Base-by-base conservation (phyloP, 2,888 invertebrate species). In the Eustalomyia histrio region DNA sequence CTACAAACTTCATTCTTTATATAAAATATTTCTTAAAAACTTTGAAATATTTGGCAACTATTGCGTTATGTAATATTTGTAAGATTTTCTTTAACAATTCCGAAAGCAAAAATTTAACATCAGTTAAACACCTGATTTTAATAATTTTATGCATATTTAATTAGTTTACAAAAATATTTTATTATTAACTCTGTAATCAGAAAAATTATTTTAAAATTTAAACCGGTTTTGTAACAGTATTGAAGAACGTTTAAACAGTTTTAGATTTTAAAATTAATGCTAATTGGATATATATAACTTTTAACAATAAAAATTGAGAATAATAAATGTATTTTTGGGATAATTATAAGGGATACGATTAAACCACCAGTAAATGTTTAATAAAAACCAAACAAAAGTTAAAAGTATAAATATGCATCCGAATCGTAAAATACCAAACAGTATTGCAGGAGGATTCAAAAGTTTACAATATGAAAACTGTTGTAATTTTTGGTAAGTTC, bases 401-500 rank as follows among this genome's bases (percentile, higher is more conserved):
- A 35, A 63, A 33, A 14, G 58, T 78, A 71, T 71, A 71, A 65
- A 76, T 61, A 57, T 29, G 10, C 43, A 43, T n/a, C 6, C n/a
- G 43, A 47, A 47, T 5, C n/a, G n/a, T 39, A 7, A 47, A 14
- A 47, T 47, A 6, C 7, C 14, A n/a, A 47, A 53, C 71, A 78
- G 71, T 78, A 53, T 53, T 64, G 52, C 29, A 33, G 14, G 21
- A 18, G 18, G 16, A 53, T 71, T 53, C 43, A 9, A 50, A 50
- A 39, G 35, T 35, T 58, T 53, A 76, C 69, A 74, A 69, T 29
- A 76, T 80, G 80, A 76, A 64, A 73, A 55, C 53, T 53, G 10
- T 73, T 64, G 35, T 73, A 60, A 55, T 73, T 50, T 60, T 73
- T 16, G 76, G 80, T 80, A 80, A 80, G 64, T 21, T 50, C 39